phyloP scores from a whole-genome alignment of 2,888 invertebrate genomes.

The Heliconius cydno region DNA sequence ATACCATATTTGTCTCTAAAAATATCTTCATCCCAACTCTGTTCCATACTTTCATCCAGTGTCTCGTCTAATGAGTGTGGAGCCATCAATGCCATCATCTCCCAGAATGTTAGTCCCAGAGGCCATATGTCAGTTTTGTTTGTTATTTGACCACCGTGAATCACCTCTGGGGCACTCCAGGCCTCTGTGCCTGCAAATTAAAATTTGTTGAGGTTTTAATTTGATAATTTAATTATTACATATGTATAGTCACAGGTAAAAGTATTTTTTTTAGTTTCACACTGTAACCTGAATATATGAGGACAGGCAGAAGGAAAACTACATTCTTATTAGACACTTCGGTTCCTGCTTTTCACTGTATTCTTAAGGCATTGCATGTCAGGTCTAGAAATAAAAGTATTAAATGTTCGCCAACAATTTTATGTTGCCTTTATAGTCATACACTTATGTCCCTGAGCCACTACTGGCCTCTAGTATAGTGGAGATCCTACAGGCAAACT shows the following conservation, averaged over 20 bases:
- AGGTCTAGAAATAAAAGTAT: not conserved
- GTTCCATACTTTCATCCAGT: constrained; percentile 58
- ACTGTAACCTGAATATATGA: not conserved
- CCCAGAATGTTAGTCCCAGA: constrained; percentile 90
- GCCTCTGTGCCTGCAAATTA: constrained; percentile 85
- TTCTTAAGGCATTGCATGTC: not conserved
- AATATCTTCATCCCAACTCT: constrained; percentile 57
- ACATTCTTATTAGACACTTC: not conserved
- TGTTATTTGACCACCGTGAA: constrained; percentile 84
- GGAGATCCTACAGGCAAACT: too few species aligned
- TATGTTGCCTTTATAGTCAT: too few species aligned
- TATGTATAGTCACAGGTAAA: too few species aligned
- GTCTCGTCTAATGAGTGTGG: constrained; percentile 82
- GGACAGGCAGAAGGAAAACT: not conserved
- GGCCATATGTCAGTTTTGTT: constrained; percentile 91
- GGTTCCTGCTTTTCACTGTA: not conserved
- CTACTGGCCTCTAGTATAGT: too few species aligned
- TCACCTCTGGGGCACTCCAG: constrained; percentile 92
- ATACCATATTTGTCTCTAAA: constrained; percentile 68
- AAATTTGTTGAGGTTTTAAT: not conserved
- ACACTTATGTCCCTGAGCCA: too few species aligned
- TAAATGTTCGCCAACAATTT: too few species aligned
- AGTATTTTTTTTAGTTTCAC: not conserved
- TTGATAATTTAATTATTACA: not conserved
- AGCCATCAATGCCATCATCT: constrained; percentile 89